phyloP scores from a whole-genome alignment of 2,888 invertebrate genomes.

The Drosophila ezoana region DNA sequence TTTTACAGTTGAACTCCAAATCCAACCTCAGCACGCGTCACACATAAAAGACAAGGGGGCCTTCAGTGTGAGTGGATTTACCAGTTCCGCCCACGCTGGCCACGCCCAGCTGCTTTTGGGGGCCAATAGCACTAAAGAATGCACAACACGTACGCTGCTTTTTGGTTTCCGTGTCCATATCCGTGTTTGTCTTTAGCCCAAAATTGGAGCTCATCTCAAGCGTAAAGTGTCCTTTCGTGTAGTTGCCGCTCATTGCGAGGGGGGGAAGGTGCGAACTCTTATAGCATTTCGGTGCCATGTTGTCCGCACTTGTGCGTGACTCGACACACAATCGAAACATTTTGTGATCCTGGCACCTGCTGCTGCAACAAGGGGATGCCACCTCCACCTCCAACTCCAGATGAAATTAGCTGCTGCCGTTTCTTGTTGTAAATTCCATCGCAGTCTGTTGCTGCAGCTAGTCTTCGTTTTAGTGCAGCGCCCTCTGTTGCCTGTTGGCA shows the following conservation, averaged over 20 bases:
- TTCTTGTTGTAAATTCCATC: constrained; percentile 65
- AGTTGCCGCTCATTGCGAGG: constrained; percentile 1
- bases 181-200: constrained; percentile 53
- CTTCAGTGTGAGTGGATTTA: constrained; percentile 46
- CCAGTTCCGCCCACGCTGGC: not conserved
- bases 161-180: constrained; percentile 57
- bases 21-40: constrained; percentile 55
- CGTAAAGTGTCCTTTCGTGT: constrained; percentile 78
- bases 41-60: constrained; percentile 49
- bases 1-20: constrained; percentile 10
- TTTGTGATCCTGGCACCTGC: constrained; percentile 82
- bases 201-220: constrained; percentile 67
- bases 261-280: not conserved
- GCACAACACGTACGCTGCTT: constrained; percentile 67
- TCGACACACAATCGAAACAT: constrained; percentile 49
- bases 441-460: constrained; percentile 39
- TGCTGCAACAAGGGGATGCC: constrained; percentile 39
- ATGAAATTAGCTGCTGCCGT: constrained; percentile 68
- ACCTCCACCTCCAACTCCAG: constrained; percentile 20
- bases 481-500: constrained; percentile 61
- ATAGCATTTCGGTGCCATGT: constrained; percentile 9
- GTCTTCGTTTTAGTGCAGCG: constrained; percentile 65
- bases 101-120: constrained; percentile 17
- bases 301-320: constrained; percentile 41
- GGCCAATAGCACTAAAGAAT: constrained; percentile 38